Evolutionary conservation across 2,797 vertebrate genomes (phyloP).

Genomic region (Ispidina lecontei): DNA sequence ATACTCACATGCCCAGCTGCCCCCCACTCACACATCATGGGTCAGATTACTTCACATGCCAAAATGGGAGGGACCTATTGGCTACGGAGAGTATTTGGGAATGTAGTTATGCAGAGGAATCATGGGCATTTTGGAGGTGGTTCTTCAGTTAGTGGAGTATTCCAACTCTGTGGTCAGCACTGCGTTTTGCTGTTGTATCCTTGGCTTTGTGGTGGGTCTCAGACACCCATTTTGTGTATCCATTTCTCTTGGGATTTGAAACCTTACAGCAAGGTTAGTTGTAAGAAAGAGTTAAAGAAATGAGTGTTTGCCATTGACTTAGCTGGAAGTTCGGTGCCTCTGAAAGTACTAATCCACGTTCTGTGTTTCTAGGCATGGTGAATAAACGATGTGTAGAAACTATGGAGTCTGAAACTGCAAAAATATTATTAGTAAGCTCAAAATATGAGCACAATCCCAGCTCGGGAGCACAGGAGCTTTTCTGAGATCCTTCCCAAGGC

Average conservation of each 20-base stretch:
- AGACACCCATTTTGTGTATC: background rate
- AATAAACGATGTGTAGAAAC: background rate
- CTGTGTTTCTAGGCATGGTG: background rate
- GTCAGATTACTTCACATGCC: background rate
- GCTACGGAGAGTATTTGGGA: conserved; percentile 2
- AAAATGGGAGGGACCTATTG: background rate
- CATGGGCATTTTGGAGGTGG: background rate
- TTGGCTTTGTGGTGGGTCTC: background rate
- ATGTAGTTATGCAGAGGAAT: background rate
- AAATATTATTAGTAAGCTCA: background rate
- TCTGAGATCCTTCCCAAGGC: background rate
- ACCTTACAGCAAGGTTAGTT: background rate
- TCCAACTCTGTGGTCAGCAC: background rate
- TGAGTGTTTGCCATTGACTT: background rate
- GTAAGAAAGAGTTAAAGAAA: background rate
- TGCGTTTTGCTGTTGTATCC: background rate
- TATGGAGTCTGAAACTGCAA: background rate
- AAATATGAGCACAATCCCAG: background rate
- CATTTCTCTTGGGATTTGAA: background rate
- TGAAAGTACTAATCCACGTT: background rate
- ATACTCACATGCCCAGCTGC: background rate
- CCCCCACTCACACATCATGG: background rate
- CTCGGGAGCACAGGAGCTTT: background rate
- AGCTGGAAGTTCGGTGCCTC: background rate
- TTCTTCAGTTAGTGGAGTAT: background rate